Conservation (phyloP, 2,797 vertebrate genomes). For the Leptoclinus maculatus region DNA sequence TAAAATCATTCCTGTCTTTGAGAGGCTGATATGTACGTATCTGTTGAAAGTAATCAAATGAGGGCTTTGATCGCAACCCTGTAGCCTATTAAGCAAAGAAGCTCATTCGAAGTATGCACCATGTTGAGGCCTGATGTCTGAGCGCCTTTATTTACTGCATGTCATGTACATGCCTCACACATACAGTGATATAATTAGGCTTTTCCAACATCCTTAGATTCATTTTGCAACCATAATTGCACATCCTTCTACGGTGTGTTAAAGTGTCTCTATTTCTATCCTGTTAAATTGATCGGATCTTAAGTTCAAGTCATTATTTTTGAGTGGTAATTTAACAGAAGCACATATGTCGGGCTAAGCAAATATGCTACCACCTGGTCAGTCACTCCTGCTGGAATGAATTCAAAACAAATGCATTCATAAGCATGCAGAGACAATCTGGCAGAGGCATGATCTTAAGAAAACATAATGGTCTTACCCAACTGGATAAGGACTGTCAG, state of each 20-base stretch:
- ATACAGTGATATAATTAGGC: not conserved
- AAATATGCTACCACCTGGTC: conserved; percentile 32
- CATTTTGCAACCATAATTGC: not conserved
- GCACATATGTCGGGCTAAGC: conserved; percentile 15
- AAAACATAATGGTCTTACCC: conserved; percentile 29
- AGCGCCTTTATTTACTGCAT: conserved; percentile 9
- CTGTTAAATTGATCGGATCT: not conserved
- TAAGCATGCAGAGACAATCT: conserved; percentile 20
- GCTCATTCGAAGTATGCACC: not conserved
- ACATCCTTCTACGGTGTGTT: not conserved
- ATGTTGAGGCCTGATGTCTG: not conserved
- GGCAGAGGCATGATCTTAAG: conserved; percentile 15
- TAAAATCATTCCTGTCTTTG: not conserved
- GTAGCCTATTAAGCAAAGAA: not conserved
- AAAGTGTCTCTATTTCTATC: not conserved
- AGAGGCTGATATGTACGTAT: not conserved
- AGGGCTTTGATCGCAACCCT: not conserved
- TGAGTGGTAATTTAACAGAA: conserved; percentile 3
- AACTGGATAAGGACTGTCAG: conserved; percentile 44
- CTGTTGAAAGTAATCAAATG: conserved; percentile 1
- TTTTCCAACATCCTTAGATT: conserved; percentile 12
- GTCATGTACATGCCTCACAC: not conserved
- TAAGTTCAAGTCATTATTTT: conserved; percentile 20
- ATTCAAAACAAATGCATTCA: conserved; percentile 31
- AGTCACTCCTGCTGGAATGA: not conserved